Base-by-base conservation (phyloP, 2,888 invertebrate species). In the Lucinisca nassula region DNA sequence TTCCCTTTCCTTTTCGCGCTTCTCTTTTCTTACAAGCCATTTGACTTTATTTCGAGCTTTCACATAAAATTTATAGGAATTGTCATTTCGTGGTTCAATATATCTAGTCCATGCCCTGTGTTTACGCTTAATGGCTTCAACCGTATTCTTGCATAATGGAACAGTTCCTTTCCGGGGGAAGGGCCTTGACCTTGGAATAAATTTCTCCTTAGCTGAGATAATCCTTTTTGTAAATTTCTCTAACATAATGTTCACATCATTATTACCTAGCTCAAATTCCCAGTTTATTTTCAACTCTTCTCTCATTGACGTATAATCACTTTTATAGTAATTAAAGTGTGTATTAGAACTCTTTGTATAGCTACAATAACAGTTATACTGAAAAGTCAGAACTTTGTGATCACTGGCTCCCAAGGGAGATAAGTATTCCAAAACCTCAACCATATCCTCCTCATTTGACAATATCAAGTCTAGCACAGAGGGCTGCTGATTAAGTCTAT, bases 371-470 rank as follows among this genome's bases (percentile, higher is more conserved):
- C 73, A 84, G 8, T 49, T 84, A 38, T 74, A 84, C 51, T 79
- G n/a, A 32, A 80, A 84, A 32, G 38, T 67, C 12, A 84, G 37
- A 24, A 79, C 76, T 35, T 40, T 32, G 37, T 85, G 85, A 55
- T 85, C 82, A 79, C 78, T 82, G n/a, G 76, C 55, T 67, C 79
- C 85, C 37, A 85, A 38, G n/a, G 82, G 82, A 17, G 49, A 35
- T 12, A 61, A 10, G 21, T 76, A 37, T 17, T 49, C 24, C 27
- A 82, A 12, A 27, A 35, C 27, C 30, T n/a, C 40, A 30, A 78
- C 30, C 78, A 78, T 78, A 24, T 40, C 78, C 58, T 78, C 78
- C 67, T 78, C 78, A 67, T 78, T 78, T 61, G 78, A 55, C 8
- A 78, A n/a, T 4, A 78, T 67, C 27, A 78, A 55, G 30, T 78